phyloP scores from a whole-genome alignment of 2,797 vertebrate genomes.

The Sebastes steindachneri region DNA sequence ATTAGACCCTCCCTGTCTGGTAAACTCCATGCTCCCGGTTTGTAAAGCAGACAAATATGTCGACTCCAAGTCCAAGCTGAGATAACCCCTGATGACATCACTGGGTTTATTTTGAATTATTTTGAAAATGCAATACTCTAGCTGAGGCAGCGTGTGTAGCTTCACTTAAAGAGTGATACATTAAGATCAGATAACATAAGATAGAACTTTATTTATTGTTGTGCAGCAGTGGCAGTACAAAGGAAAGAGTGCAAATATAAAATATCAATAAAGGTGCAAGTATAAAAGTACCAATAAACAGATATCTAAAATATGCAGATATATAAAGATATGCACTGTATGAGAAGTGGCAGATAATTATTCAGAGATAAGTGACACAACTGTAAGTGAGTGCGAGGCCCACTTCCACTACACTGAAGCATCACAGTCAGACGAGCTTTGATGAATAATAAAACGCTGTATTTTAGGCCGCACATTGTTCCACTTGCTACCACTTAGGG shows the following conservation, averaged over 20 bases:
- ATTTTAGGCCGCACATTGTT: not conserved
- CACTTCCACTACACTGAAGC: not conserved
- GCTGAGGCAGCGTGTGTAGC: no score
- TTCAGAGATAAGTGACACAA: not conserved
- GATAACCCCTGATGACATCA: no score
- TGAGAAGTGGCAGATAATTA: not conserved
- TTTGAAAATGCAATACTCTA: no score
- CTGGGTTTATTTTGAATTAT: no score
- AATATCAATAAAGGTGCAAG: no score
- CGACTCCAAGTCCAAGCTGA: no score
- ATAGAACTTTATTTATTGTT: no score
- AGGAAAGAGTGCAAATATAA: not conserved
- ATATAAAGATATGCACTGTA: not conserved
- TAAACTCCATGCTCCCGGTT: no score
- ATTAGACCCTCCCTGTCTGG: no score
- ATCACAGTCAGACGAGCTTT: not conserved
- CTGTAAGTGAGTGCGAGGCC: not conserved
- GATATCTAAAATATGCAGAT: not conserved
- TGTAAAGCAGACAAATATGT: no score
- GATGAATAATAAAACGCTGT: slow-evolving; percentile 17
- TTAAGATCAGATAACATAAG: not conserved
- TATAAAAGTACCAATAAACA: not conserved
- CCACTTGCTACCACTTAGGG: not conserved
- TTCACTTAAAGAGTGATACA: no score
- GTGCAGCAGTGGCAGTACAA: no score